Evolutionary conservation across 2,797 vertebrate species (phyloP).

Genomic region (Sarcoramphus papa): DNA sequence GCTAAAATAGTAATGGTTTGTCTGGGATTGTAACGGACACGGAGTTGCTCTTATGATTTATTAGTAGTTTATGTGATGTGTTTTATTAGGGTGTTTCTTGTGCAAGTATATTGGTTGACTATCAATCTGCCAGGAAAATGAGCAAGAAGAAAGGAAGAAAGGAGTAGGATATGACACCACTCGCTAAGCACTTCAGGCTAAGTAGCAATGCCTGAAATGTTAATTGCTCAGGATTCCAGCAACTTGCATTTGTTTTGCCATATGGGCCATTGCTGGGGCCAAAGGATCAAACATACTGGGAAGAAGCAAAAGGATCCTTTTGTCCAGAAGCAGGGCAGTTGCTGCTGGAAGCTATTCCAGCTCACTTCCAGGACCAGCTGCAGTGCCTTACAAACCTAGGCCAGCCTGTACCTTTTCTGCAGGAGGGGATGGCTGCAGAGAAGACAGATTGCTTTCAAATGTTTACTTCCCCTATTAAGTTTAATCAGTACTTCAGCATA

Average conservation of each 20-base stretch:
- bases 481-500: neutral
- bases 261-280: neutral
- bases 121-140: neutral
- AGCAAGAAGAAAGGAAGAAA: neutral
- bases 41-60: neutral
- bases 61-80: neutral
- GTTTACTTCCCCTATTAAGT: neutral
- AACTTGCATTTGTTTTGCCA: constrained; percentile 34
- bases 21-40: neutral
- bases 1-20: neutral
- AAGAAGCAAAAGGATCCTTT: constrained; percentile 8
- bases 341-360: constrained; percentile 6
- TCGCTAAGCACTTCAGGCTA: neutral
- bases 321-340: constrained; percentile 38
- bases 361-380: constrained; percentile 27
- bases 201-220: neutral
- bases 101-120: neutral
- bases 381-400: neutral
- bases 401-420: neutral
- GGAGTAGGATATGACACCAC: neutral
- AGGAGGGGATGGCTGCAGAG: neutral
- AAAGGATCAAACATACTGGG: neutral
- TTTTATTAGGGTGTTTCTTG: neutral
- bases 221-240: neutral
- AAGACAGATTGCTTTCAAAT: neutral